Base-by-base conservation (phyloP, 64 coral and sea anemone genomes). In the Acropora tenuis region DNA sequence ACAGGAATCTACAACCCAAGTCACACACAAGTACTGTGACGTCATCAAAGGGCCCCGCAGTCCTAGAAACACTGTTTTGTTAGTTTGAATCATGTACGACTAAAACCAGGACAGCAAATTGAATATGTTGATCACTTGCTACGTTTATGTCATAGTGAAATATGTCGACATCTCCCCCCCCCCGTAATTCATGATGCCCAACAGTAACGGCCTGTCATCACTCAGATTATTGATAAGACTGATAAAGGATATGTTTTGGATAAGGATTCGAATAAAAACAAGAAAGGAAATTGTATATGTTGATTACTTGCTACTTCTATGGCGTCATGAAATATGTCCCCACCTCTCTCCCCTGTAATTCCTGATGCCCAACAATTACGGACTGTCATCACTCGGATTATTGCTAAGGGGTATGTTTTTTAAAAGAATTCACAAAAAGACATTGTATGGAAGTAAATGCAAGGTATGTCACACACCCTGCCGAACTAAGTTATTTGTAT, bases 401-500 rank as follows among this genome's bases (percentile, higher is more conserved):
- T n/a, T n/a, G n/a, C n/a, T n/a, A n/a, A n/a, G n/a, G n/a, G n/a
- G n/a, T n/a, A n/a, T n/a, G n/a, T n/a, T n/a, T n/a, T n/a, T n/a
- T n/a, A n/a, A n/a, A n/a, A n/a, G n/a, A n/a, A n/a, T n/a, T n/a
- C n/a, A n/a, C n/a, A n/a, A n/a, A n/a, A 86, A 86, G 78, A 92
- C 83, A 86, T 92, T 92, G 75, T 92, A 92, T 92, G 75, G 90
- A 92, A 47, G 76, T 59, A 71, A 78, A 47, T 92, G 83, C 90
- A 92, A 92, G 53, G 90, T 92, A 86, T 92, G 17, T 78, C 74
- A 57, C 5, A 41, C 82, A 48, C 82, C 82, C 90, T 92, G 90
- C 90, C 41, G n/a, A 83, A 86, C 90, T 92, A 90, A n/a, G n/a
- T n/a, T n/a, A n/a, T n/a, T n/a, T n/a, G n/a, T n/a, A n/a, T n/a